Evolutionary conservation across 2,888 invertebrate genomes (phyloP).

Genomic region (Xestia rhomboidea): DNA sequence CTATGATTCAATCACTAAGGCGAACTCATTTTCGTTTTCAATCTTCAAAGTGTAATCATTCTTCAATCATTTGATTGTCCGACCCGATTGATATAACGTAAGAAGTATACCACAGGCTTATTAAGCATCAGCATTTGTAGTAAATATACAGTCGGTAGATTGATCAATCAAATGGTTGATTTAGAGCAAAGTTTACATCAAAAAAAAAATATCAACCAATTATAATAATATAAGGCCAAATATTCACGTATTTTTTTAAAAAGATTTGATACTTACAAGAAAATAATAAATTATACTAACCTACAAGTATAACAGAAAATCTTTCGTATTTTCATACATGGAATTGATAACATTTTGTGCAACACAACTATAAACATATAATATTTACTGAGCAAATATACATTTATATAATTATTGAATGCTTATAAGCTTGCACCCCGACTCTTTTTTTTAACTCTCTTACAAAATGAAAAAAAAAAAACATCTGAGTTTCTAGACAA

Average conservation of each 20-base stretch:
- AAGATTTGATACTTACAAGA: constrained; percentile 40
- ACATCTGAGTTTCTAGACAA: background rate
- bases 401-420: background rate
- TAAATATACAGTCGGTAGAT: background rate
- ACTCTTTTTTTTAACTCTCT: too few relatives aligned
- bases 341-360: constrained; percentile 26
- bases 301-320: constrained; percentile 8
- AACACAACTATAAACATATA: background rate
- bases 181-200: constrained; percentile 14
- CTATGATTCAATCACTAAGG: background rate
- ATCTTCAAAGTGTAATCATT: background rate
- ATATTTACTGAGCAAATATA: background rate
- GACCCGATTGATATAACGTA: background rate
- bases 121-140: background rate
- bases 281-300: constrained; percentile 5
- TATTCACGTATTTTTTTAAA: constrained; percentile 49
- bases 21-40: background rate
- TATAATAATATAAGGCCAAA: constrained; percentile 25
- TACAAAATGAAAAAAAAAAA: background rate
- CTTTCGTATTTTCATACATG: constrained; percentile 43
- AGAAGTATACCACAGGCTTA: too few relatives aligned
- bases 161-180: constrained; percentile 39
- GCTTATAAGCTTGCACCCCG: background rate
- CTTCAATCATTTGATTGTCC: background rate
- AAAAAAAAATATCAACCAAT: background rate